Base-by-base conservation (phyloP, 2,797 vertebrate genomes). In the Acanthurus lineatus region DNA sequence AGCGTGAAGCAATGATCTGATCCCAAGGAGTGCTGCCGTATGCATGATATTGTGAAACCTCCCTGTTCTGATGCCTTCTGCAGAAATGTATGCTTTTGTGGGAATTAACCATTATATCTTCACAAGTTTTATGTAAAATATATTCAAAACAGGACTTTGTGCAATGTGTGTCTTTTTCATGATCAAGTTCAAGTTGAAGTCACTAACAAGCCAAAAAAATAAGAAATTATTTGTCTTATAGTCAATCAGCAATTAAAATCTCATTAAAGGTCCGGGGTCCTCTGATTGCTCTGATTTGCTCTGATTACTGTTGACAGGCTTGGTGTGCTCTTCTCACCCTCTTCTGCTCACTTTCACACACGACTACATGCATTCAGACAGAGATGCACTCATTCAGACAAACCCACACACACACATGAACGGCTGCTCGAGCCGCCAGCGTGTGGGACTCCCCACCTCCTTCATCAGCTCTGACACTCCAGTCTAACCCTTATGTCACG, bases 261-360 rank as follows among this genome's bases (percentile, higher is more conserved):
- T 75, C 47, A 77, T 66, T 69, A 70, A 65, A 76, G 75, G 67
- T 87, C 79, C 8, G 0, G 56, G 80, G 80, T 83, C 76, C 77
- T 65, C 73, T 68, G 83, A 78, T 63, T 57, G 65, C 62, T 58
- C 48, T 12, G 19, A 8, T 63, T 57, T 48, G 72, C 63, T 53
- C 52, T 85, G 70, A 91, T 87, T 76, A n/a, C 45, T 73, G 73
- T 60, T 74, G 88, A 88, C 87, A 86, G 73, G 60, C 80, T 81
- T 38, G 69, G 65, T 83, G 82, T 87, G 71, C 76, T 86, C 73
- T 79, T 89, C 86, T 88, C 75, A 73, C 86, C 84, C 73, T 84
- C 84, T 73, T 83, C 72, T 86, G 75, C 85, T 83, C 81, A 69
- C 82, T 89, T 88, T 86, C 80, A 88, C 89, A 84, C 83, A 83